Conservation (phyloP, 92 coral and sea anemone species). For the Porites rus region DNA sequence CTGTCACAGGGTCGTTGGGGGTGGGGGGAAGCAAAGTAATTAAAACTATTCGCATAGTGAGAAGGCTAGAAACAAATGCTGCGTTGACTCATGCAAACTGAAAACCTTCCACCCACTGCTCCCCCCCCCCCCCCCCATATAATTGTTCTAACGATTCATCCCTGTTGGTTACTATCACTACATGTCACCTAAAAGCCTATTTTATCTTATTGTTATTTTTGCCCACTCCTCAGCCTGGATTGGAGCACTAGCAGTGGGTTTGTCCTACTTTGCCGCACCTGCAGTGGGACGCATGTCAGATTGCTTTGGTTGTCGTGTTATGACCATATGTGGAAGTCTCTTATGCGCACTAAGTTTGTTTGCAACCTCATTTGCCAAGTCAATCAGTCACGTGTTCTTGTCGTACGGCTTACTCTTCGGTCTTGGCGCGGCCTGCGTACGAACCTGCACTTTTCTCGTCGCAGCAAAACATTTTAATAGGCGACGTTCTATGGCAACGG, state of each 20-base stretch:
- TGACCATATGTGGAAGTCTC: slow-evolving; percentile 36
- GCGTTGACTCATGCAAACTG: no score
- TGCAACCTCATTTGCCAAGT: slow-evolving; percentile 37
- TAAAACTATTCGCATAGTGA: no score
- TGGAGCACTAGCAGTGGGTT: slow-evolving; percentile 10
- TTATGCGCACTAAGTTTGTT: slow-evolving; percentile 18
- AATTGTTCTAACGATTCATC: no score
- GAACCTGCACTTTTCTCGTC: not conserved
- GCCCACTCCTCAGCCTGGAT: not conserved
- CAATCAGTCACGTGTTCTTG: slow-evolving; percentile 22
- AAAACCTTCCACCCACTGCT: no score
- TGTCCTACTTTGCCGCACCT: slow-evolving; percentile 23
- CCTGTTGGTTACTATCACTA: no score
- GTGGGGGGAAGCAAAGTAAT: no score
- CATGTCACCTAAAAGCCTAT: no score
- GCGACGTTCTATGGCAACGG: not conserved
- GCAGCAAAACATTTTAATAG: slow-evolving; percentile 1
- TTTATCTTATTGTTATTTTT: no score
- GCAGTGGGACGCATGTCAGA: slow-evolving; percentile 31
- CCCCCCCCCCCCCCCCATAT: no score
- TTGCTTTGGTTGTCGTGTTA: slow-evolving; percentile 39
- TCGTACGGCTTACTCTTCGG: slow-evolving; percentile 30
- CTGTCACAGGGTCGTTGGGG: no score
- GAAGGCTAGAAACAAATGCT: no score
- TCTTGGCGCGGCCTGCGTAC: not conserved